Base-by-base conservation (phyloP, 2,797 vertebrate genomes). In the Micromesistius poutassou region DNA sequence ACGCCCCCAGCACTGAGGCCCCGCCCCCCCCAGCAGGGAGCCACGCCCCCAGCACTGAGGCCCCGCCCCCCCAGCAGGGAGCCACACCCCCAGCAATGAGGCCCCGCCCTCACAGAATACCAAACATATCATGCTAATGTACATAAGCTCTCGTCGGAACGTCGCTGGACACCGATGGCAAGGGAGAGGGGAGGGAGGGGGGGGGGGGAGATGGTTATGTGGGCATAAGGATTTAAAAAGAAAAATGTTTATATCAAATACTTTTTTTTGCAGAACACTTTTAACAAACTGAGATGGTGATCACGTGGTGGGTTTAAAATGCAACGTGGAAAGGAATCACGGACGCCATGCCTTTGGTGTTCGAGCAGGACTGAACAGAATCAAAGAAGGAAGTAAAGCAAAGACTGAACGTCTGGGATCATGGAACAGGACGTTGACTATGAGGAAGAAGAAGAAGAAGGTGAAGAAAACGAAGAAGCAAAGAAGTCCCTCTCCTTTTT, bases 21-120 rank as follows among this genome's bases (percentile, higher is more conserved):
- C 89, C 88, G 93, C 79, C 62, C 68, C n/a, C n/a, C n/a, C n/a
- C n/a, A n/a, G n/a, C n/a, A n/a, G n/a, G 83, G 94, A 93, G 66
- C 95, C 95, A 1, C 82, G 87, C 71, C 84, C 93, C 77, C 91
- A 93, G 5, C 6, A 22, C 1, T 62, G 55, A 62, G 22, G 55
- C 80, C 80, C 89, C 88, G 93, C 79, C 62, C 68, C 31, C 46
- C 36, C 0, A 77, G 79, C n/a, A n/a, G n/a, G 83, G 94, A 93
- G 66, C 95, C 95, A 1, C 82, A 87, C 71, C 84, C 93, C 77
- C 91, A 93, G 5, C 6, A 22, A 6, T 62, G 55, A 62, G 22
- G 55, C 80, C 80, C 89, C 88, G 93, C 79, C 62, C 68, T 33
- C 46, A 40, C 0, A 77, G 79, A 78, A 75, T 76, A 74, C 33